A percentile compares a stretch with the other conserved stretches of the same genome.
phyloP scores from a whole-genome alignment of 2,797 vertebrate genomes.

The Gymnopithys bicolor region DNA sequence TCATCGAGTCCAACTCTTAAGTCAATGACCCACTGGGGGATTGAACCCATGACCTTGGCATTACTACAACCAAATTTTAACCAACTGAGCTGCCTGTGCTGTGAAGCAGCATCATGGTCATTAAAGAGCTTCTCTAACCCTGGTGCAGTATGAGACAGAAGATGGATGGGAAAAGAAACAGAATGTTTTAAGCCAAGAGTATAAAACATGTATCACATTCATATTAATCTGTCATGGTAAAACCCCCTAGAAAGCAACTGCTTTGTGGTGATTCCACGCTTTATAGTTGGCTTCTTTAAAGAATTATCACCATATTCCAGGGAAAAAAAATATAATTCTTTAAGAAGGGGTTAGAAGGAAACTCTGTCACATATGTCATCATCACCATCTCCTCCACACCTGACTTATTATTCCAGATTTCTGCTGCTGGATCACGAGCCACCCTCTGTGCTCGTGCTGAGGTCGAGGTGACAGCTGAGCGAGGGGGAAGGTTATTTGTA shows the following conservation, averaged over 20 bases:
- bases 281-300: not conserved
- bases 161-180: not conserved
- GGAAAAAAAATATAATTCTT: not conserved
- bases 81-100: not conserved
- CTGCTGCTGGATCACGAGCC: not conserved
- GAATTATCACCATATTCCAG: not conserved
- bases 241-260: not conserved
- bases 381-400: not conserved
- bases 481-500: slow-evolving; percentile 3
- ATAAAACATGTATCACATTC: not conserved
- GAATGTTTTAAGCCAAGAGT: not conserved
- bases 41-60: too few relatives aligned
- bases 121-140: not conserved
- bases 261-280: not conserved
- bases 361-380: not conserved
- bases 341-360: not conserved
- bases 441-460: not conserved
- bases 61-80: too few relatives aligned
- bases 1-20: too few relatives aligned
- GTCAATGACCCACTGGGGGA: too few relatives aligned
- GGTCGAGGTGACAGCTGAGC: not conserved
- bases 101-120: not conserved
- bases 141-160: not conserved
- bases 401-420: not conserved
- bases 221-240: not conserved